Percentiles rank a stretch among this genome's conserved stretches.
Conservation (phyloP, 2,888 invertebrate genomes). For the Trissonchulus sp. region DNA sequence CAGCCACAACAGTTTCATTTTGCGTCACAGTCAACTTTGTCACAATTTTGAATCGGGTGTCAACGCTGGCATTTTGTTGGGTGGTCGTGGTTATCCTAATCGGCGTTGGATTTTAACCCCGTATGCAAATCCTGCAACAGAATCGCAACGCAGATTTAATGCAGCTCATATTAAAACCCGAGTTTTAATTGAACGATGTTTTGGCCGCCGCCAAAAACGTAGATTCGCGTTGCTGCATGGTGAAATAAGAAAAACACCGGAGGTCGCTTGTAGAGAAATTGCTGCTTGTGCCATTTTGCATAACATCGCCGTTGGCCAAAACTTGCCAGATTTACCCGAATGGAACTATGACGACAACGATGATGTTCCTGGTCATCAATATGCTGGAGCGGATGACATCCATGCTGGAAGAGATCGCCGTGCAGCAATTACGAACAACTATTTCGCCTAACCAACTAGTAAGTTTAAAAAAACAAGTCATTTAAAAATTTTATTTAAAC, state of each 20-base stretch:
- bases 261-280: constrained; percentile 6
- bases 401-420: too few relatives aligned
- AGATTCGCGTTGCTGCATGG: constrained; percentile 18
- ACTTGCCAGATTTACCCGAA: constrained; percentile 1
- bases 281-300: constrained; percentile 25
- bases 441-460: too few relatives aligned
- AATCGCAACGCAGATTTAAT: constrained; percentile 29
- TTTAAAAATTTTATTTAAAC: too few relatives aligned
- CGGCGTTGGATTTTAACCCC: constrained; percentile 34
- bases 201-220: constrained; percentile 32
- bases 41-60: neutral
- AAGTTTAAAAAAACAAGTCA: too few relatives aligned
- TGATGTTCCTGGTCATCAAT: too few relatives aligned
- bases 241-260: constrained; percentile 22
- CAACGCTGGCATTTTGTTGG: constrained; percentile 22
- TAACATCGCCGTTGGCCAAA: constrained; percentile 5
- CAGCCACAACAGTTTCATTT: neutral
- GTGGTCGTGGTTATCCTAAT: constrained; percentile 29
- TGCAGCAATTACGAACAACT: too few relatives aligned
- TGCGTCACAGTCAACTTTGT: neutral
- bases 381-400: too few relatives aligned
- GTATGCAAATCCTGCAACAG: constrained; percentile 28
- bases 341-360: too few relatives aligned
- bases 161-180: constrained; percentile 17
- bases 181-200: constrained; percentile 14